Evolutionary conservation across 2,113 vertebrate genomes (phyloP).

Genomic region (Tachuris rubrigastra): DNA sequence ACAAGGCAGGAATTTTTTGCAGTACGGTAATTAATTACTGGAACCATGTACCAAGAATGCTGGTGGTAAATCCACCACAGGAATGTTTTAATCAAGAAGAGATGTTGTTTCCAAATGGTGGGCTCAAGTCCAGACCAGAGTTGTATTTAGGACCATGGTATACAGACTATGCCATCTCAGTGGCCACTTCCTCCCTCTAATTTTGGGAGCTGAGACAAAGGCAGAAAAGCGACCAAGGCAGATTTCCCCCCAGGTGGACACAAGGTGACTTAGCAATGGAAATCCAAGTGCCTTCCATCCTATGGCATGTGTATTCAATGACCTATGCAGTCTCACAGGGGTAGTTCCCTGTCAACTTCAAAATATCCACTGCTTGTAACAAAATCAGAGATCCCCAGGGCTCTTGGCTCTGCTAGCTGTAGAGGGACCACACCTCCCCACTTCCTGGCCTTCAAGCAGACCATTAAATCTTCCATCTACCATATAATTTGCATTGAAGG

Average conservation of each 20-base stretch:
- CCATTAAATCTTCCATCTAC: neutral
- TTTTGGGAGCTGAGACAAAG: neutral
- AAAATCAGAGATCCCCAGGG: neutral
- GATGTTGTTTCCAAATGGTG: slow-evolving; percentile 7
- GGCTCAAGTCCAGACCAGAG: slow-evolving; percentile 13
- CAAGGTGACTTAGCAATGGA: neutral
- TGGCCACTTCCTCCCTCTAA: neutral
- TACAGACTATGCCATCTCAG: neutral
- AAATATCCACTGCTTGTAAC: neutral
- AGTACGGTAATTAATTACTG: neutral
- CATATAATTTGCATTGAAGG: neutral
- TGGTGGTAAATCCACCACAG: slow-evolving; percentile 18
- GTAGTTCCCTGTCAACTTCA: neutral
- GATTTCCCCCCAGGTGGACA: neutral
- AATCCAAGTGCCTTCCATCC: neutral
- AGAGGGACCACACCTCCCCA: neutral
- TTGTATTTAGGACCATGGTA: neutral
- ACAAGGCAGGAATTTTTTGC: neutral
- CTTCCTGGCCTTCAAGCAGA: neutral
- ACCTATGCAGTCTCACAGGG: neutral
- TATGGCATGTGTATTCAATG: neutral
- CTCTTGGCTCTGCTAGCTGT: neutral
- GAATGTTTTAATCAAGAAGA: slow-evolving; percentile 38
- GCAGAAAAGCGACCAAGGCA: neutral
- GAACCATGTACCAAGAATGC: slow-evolving; percentile 8